Conservation (phyloP, 2,888 invertebrate species). For the Masnerella sp. region DNA sequence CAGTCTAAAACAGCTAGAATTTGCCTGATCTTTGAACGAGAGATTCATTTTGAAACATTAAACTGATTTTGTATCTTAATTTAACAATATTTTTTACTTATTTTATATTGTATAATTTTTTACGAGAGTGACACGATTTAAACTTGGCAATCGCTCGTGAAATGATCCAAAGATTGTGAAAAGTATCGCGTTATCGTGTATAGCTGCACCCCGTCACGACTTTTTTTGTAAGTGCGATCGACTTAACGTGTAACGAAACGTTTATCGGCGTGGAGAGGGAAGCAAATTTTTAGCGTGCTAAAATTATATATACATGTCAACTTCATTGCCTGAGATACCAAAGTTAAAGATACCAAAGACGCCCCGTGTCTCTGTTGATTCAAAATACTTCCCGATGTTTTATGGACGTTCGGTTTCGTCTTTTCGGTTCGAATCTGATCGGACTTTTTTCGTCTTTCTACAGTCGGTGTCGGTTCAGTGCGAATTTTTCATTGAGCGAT, state of each 20-base stretch:
- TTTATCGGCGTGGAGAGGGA: slow-evolving; percentile 69
- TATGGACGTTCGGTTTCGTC: slow-evolving; percentile 2
- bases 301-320: slow-evolving; percentile 63
- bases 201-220: slow-evolving; percentile 70
- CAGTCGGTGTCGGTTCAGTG: neutral
- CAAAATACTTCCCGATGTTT: slow-evolving; percentile 23
- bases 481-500: slow-evolving; percentile 16
- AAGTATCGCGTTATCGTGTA: slow-evolving; percentile 72
- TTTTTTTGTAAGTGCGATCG: slow-evolving; percentile 72
- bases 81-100: too few species aligned
- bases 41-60: too few species aligned
- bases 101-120: too few species aligned
- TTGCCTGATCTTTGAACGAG: too few species aligned
- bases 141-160: slow-evolving; percentile 9
- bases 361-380: slow-evolving; percentile 41
- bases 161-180: slow-evolving; percentile 34
- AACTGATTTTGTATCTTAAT: too few species aligned
- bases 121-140: too few species aligned
- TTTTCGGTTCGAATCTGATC: neutral
- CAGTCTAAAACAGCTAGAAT: too few species aligned
- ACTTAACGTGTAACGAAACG: slow-evolving; percentile 67
- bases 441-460: neutral
- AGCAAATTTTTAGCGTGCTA: slow-evolving; percentile 70
- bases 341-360: slow-evolving; percentile 60
- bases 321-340: slow-evolving; percentile 61